phyloP scores from a whole-genome alignment of 2,888 invertebrate genomes.

The Scaptomyza polygonia region DNA sequence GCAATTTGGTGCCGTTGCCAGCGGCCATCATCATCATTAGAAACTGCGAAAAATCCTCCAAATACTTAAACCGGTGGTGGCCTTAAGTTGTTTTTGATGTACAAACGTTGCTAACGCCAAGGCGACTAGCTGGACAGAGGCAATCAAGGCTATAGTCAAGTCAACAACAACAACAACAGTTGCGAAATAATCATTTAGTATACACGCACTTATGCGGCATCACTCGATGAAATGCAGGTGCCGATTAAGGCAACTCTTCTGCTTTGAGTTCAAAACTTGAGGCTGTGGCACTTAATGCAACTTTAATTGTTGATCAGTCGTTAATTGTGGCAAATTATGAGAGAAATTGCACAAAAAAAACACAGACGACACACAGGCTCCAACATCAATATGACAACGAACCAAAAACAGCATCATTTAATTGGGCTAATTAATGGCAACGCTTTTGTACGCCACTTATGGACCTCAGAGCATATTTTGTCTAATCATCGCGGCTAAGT shows the following conservation, averaged over 20 bases:
- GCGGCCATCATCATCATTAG: conserved; percentile 72
- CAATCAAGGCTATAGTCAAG: conserved; percentile 48
- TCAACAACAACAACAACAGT: conserved; percentile 20
- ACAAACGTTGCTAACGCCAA: conserved; percentile 45
- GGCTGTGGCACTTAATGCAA: conserved; percentile 64
- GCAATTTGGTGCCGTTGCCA: conserved; percentile 58
- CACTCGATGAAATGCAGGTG: conserved; percentile 66
- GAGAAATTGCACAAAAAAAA: conserved; percentile 63
- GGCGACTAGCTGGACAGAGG: conserved; percentile 23
- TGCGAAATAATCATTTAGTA: conserved; percentile 54
- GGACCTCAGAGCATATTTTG: conserved; percentile 6
- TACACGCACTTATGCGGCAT: conserved; percentile 71
- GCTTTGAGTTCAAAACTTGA: too few species aligned
- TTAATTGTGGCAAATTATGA: conserved; percentile 76
- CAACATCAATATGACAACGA: conserved; percentile 6
- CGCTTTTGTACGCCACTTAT: conserved; percentile 61
- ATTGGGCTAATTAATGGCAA: conserved; percentile 70
- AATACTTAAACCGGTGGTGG: conserved; percentile 59
- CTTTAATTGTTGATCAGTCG: conserved; percentile 77
- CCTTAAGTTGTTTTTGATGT: conserved; percentile 77
- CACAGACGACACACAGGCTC: conserved; percentile 16
- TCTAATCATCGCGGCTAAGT: conserved; percentile 2
- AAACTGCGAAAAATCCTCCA: conserved; percentile 74
- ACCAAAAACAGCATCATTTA: conserved; percentile 56
- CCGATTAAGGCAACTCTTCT: conserved; percentile 43